These are phyloP conservation scores for Alligator sinensis DNA, from an alignment of 2,113 vertebrate species.

Conservation along the genomic window DNA sequence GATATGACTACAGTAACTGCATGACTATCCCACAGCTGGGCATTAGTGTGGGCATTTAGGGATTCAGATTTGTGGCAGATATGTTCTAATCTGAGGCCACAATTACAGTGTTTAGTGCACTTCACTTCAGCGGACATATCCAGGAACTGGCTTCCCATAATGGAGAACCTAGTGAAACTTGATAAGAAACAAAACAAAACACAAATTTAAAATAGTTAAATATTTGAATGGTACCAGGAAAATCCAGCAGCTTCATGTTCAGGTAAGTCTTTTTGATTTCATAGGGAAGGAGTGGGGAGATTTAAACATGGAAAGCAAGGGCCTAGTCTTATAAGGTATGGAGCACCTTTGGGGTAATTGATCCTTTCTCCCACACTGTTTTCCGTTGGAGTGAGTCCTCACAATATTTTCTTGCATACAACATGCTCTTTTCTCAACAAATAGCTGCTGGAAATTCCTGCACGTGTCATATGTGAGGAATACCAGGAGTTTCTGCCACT, in stretches of 20 bases:
- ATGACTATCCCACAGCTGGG: background rate
- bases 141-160: background rate
- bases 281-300: background rate
- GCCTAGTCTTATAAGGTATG: background rate
- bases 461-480: too few relatives aligned
- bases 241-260: background rate
- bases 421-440: too few relatives aligned
- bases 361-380: background rate
- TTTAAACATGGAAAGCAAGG: background rate
- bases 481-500: background rate
- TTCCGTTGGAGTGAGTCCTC: background rate
- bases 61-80: background rate
- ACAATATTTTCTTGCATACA: too few relatives aligned
- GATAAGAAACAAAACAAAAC: background rate
- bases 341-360: background rate
- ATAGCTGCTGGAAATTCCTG: too few relatives aligned
- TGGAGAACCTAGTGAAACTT: background rate
- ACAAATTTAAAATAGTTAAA: background rate
- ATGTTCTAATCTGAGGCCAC: background rate
- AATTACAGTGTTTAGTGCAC: background rate
- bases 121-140: background rate
- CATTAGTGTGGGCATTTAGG: background rate
- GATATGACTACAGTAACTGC: accelerated
- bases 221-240: background rate
- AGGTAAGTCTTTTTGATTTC: background rate